These are phyloP conservation scores for Pseudococcus viburni DNA, from an alignment of 2,888 invertebrate genomes.

Conservation along the genomic window DNA sequence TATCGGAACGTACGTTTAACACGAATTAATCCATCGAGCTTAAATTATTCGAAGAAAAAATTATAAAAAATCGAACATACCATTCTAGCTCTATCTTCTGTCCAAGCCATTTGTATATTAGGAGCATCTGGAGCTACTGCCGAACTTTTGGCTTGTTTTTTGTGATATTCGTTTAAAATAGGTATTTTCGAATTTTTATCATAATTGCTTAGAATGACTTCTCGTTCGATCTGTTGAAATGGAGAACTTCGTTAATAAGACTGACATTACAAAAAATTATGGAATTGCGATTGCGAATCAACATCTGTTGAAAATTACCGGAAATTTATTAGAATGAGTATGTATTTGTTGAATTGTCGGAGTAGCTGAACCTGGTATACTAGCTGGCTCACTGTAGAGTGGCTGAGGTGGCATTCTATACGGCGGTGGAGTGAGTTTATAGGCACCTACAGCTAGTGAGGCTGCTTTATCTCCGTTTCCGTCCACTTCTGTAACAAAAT, in stretches of 20 bases:
- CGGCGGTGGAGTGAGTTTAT: slow-evolving; percentile 76
- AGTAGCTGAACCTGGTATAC: slow-evolving; percentile 70
- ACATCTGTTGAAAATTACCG: slow-evolving; percentile 74
- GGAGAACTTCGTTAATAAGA: too few relatives aligned
- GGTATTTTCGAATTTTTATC: slow-evolving; percentile 86
- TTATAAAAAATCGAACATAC: slow-evolving; percentile 63
- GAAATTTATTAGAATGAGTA: slow-evolving; percentile 85
- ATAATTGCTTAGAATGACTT: slow-evolving; percentile 81
- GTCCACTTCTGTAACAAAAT: slow-evolving; percentile 65
- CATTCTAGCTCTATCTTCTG: slow-evolving; percentile 71
- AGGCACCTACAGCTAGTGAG: slow-evolving; percentile 73
- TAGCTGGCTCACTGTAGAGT: slow-evolving; percentile 71
- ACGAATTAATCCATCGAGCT: not conserved
- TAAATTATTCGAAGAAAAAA: not conserved
- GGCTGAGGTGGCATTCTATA: slow-evolving; percentile 81
- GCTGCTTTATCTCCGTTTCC: slow-evolving; percentile 62
- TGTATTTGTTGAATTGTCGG: slow-evolving; percentile 73
- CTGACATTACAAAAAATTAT: not conserved
- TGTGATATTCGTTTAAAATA: slow-evolving; percentile 82
- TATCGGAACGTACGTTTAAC: too few relatives aligned
- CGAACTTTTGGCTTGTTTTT: slow-evolving; percentile 73
- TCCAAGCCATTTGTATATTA: slow-evolving; percentile 82
- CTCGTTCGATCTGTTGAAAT: slow-evolving; percentile 80
- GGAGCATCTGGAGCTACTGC: slow-evolving; percentile 84
- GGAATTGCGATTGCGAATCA: not conserved